Base-by-base conservation (phyloP, 2,888 invertebrate species). In the Andrena flavipes region DNA sequence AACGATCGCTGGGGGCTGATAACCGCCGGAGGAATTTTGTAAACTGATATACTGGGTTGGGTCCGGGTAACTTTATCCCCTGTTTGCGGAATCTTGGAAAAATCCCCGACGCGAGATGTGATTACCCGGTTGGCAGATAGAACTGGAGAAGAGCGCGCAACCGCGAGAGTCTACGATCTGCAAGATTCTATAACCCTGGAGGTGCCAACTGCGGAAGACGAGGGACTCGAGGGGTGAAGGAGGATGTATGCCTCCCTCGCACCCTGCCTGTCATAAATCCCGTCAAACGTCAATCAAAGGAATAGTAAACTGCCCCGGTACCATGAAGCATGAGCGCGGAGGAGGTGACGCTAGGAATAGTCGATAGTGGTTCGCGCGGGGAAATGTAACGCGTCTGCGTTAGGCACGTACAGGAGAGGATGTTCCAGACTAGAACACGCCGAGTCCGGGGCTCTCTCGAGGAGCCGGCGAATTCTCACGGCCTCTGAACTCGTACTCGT, bases 401-500 rank as follows among this genome's bases (percentile, higher is more conserved):
- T 73, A 54, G 54, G 60, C 71, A 63, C 67, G 48, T 20, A 74
- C 42, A 42, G 63, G 75, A 73, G 71, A 56, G 56, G 73, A 72
- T 84, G 82, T 84, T 86, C 87, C 82, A 85, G 84, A 80, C 81
- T 81, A 85, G 80, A 82, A 85, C 71, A 68, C 16, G 42, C 42
- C 42, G 42, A 42, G 82, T 49, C 65, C 70, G 71, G 5, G 76
- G 67, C 26, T 62, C 83, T 67, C 76, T 84, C 59, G 82, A 62
- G 85, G 76, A 85, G 89, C 84, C 80, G 86, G 88, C 90, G 88
- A 91, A 92, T 89, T 93, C 92, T 92, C 93, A 93, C 93, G 93
- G 92, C 93, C 93, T 92, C 87, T 92, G 93, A 93, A 93, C 93
- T 90, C 89, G 90, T 88, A 92, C 92, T 92, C 93, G 91, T 92